phyloP scores from a whole-genome alignment of 2,113 vertebrate genomes.

The Pseudorectes ferrugineus region DNA sequence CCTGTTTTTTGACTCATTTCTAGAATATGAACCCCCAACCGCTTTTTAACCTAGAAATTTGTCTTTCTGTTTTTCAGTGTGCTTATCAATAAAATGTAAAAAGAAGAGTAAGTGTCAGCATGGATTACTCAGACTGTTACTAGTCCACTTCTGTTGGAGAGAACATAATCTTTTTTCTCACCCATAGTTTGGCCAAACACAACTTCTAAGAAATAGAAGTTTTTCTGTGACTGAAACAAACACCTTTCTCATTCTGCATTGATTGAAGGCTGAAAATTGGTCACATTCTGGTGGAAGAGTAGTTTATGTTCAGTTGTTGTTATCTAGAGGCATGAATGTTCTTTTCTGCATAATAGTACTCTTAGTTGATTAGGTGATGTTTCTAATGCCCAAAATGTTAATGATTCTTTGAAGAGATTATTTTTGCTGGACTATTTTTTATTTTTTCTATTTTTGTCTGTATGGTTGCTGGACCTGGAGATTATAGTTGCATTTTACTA shows the following conservation, averaged over 20 bases:
- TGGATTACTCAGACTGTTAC: background rate
- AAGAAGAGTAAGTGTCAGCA: background rate
- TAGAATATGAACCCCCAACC: accelerated
- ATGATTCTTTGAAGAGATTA: background rate
- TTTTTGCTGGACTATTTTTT: background rate
- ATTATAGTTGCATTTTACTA: background rate
- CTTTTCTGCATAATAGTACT: background rate
- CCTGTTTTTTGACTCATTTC: background rate
- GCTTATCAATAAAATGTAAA: background rate
- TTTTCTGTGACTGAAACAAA: background rate
- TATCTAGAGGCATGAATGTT: background rate
- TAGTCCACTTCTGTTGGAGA: background rate
- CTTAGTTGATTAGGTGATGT: background rate
- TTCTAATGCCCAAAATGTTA: background rate
- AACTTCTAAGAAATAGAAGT: background rate
- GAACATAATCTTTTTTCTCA: background rate
- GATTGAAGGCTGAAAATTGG: background rate
- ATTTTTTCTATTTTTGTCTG: background rate
- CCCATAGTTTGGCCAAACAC: background rate
- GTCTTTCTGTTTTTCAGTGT: background rate
- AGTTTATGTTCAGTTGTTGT: background rate
- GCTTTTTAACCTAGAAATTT: background rate
- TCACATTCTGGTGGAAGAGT: background rate
- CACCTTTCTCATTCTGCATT: background rate
- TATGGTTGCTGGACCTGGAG: background rate